phyloP scores from a whole-genome alignment of 2,113 vertebrate species.

The Corythoichthys haematopterus region DNA sequence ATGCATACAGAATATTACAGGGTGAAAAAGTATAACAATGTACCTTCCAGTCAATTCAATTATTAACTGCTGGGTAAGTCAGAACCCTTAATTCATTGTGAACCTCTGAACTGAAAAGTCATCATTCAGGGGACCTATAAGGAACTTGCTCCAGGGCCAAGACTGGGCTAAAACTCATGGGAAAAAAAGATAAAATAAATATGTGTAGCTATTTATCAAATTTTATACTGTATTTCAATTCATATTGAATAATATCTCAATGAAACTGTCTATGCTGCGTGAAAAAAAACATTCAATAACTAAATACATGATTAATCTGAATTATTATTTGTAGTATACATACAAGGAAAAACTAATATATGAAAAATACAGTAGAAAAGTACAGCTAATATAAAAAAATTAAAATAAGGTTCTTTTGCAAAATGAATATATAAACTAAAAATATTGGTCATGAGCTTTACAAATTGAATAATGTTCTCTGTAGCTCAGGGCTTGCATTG shows the following conservation, averaged over 20 bases:
- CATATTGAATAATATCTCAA: not conserved
- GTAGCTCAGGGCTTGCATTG: no score
- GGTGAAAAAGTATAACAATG: not conserved
- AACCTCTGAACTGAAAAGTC: not conserved
- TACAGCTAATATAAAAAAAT: no score
- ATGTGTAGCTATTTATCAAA: not conserved
- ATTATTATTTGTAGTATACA: no score
- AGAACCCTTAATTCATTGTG: not conserved
- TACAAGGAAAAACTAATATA: not conserved
- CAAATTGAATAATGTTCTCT: no score
- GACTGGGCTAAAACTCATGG: not conserved
- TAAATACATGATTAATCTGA: not conserved
- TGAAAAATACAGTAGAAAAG: no score
- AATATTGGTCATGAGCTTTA: not conserved
- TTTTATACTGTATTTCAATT: not conserved
- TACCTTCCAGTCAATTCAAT: not conserved
- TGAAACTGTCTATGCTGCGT: not conserved
- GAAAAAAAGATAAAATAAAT: not conserved
- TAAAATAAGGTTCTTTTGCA: not conserved
- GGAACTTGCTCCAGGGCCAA: not conserved
- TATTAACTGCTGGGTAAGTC: not conserved
- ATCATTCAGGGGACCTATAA: not conserved
- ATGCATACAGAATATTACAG: no score
- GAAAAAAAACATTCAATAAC: not conserved
- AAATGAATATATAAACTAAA: not conserved